Conservation (phyloP, 2,888 invertebrate genomes). For the Thereva nobilitata region DNA sequence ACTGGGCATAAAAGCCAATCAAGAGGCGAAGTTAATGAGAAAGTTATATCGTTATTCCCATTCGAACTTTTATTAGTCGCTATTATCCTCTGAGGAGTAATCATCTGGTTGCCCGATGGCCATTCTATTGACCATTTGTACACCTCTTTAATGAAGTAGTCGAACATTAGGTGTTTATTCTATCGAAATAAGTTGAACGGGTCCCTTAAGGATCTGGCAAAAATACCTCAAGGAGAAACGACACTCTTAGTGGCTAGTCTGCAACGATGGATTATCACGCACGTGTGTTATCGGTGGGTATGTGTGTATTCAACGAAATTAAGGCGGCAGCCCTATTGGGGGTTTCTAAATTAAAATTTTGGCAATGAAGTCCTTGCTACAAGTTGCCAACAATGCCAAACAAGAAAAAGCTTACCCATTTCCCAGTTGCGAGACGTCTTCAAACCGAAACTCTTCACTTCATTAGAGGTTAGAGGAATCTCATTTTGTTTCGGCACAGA, state of each 20-base stretch:
- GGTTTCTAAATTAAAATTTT: constrained; percentile 27
- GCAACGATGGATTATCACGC: constrained; percentile 14
- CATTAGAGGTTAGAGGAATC: constrained; percentile 32
- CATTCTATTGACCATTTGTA: constrained; percentile 42
- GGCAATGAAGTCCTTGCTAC: neutral
- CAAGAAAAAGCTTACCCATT: neutral
- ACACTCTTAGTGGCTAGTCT: constrained; percentile 22
- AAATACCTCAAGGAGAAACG: constrained; percentile 11
- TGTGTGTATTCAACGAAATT: neutral
- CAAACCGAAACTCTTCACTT: constrained; percentile 26
- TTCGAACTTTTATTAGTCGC: constrained; percentile 39
- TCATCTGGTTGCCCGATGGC: constrained; percentile 40
- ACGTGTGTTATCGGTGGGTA: neutral
- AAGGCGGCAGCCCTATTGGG: neutral
- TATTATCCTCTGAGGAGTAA: constrained; percentile 43
- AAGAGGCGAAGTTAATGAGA: too few relatives aligned
- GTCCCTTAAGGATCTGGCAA: constrained; percentile 2
- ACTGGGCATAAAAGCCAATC: too few relatives aligned
- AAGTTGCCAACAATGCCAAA: neutral
- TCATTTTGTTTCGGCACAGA: constrained; percentile 19
- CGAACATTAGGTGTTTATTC: constrained; percentile 38
- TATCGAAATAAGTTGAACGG: constrained; percentile 32
- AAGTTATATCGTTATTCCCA: neutral
- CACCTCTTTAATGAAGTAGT: constrained; percentile 44
- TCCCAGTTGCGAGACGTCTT: neutral